These are phyloP conservation scores for Microctenopoma stevenorrisi DNA, from an alignment of 2,797 vertebrate species.

Conservation along the genomic window DNA sequence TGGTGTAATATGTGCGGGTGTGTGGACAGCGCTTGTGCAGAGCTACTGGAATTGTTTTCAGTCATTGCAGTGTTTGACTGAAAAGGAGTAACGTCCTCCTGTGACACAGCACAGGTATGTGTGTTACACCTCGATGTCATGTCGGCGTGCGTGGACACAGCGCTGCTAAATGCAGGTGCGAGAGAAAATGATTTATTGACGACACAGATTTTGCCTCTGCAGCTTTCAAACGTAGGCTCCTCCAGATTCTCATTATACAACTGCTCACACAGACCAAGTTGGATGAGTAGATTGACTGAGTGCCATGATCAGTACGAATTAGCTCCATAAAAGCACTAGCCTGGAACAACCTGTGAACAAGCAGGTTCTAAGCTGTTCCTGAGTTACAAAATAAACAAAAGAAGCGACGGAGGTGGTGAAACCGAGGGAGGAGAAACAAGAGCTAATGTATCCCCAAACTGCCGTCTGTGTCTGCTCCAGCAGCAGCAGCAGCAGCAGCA, in stretches of 20 bases:
- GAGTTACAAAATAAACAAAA: neutral
- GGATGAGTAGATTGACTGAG: too few relatives aligned
- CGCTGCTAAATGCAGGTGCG: too few relatives aligned
- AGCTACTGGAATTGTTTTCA: conserved; percentile 47
- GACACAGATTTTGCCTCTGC: too few relatives aligned
- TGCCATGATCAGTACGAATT: neutral
- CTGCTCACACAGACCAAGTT: too few relatives aligned
- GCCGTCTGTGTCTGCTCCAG: conserved; percentile 30
- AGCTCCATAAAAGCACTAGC: neutral
- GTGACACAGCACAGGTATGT: neutral
- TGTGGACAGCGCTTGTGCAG: conserved; percentile 25
- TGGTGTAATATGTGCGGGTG: conserved; percentile 26
- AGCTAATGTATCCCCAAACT: conserved; percentile 65
- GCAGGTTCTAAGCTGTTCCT: neutral
- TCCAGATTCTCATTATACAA: too few relatives aligned
- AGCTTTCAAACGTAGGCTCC: too few relatives aligned
- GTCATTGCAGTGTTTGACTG: conserved; percentile 15
- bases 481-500: neutral
- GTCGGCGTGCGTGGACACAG: too few relatives aligned
- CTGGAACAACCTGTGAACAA: neutral
- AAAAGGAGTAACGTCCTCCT: neutral
- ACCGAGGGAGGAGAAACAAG: conserved; percentile 25
- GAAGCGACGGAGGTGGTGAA: neutral
- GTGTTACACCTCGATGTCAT: neutral
- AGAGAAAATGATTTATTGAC: too few relatives aligned